Evolutionary conservation across 2,113 vertebrate genomes (phyloP).

Genomic region (Myanophis thanlyinensis): DNA sequence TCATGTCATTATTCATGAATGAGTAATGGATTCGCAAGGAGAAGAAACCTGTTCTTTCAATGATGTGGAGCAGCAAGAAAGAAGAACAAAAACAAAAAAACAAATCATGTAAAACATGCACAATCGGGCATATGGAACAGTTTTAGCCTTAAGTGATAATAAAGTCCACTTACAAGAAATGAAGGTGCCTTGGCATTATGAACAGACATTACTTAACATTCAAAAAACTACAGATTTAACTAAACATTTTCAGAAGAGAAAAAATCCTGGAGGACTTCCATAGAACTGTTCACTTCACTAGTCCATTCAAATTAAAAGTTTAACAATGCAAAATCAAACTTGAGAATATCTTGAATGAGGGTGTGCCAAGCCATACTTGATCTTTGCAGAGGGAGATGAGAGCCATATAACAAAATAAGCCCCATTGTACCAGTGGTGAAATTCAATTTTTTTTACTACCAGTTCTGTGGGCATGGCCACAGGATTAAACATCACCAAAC

Average conservation of each 20-base stretch:
- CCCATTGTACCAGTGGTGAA: not conserved
- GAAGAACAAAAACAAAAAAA: slow-evolving; percentile 9
- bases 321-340: not conserved
- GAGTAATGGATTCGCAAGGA: slow-evolving; percentile 59
- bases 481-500: too few species aligned
- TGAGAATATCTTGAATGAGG: not conserved
- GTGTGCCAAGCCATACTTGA: not conserved
- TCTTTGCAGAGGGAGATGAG: not conserved
- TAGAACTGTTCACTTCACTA: not conserved
- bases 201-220: slow-evolving; percentile 20
- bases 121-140: slow-evolving; percentile 29
- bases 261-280: not conserved
- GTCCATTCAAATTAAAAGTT: not conserved
- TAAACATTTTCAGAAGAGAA: not conserved
- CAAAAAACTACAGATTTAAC: not conserved
- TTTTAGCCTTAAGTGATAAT: slow-evolving; percentile 41
- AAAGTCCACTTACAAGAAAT: slow-evolving; percentile 21
- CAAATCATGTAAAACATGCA: slow-evolving; percentile 39
- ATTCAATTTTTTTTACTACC: too few species aligned
- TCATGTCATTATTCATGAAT: slow-evolving; percentile 72
- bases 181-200: not conserved
- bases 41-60: slow-evolving; percentile 54
- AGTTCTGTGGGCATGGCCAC: too few species aligned
- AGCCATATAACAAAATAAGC: not conserved
- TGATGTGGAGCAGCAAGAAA: slow-evolving; percentile 46